phyloP scores from a whole-genome alignment of 2,113 vertebrate genomes.

The Chunga burmeisteri region DNA sequence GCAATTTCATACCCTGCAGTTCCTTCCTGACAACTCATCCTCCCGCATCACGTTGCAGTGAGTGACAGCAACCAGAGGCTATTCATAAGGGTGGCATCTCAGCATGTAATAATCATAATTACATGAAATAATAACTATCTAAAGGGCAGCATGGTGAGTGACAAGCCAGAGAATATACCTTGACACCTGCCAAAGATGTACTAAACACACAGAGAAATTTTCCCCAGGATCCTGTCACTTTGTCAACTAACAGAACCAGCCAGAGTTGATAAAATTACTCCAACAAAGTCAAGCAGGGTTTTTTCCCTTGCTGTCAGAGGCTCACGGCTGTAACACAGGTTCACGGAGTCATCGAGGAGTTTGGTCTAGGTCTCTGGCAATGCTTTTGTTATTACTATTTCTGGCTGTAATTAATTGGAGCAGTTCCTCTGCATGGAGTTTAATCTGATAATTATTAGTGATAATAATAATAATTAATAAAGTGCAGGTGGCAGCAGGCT shows the following conservation, averaged over 20 bases:
- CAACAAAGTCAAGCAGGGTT: constrained; percentile 44
- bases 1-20: neutral
- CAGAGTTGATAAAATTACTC: constrained; percentile 70
- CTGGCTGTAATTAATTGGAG: constrained; percentile 34
- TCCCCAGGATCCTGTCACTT: constrained; percentile 69
- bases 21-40: constrained; percentile 47
- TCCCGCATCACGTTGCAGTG: constrained; percentile 49
- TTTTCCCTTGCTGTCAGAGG: constrained; percentile 36
- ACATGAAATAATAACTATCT: constrained; percentile 80
- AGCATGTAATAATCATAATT: constrained; percentile 78
- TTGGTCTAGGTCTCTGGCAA: neutral
- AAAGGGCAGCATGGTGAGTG: constrained; percentile 72
- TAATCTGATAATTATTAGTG: constrained; percentile 26
- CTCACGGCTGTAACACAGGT: neutral
- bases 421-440: neutral
- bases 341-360: neutral
- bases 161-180: constrained; percentile 75
- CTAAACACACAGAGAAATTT: constrained; percentile 65
- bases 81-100: constrained; percentile 73
- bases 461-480: neutral
- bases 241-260: constrained; percentile 61
- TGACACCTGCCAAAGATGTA: constrained; percentile 75
- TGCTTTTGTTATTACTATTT: constrained; percentile 31
- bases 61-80: constrained; percentile 78
- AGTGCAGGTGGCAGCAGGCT: neutral